These are phyloP conservation scores for Acrossocheilus fasciatus DNA, from an alignment of 2,797 vertebrate genomes.

Conservation along the genomic window DNA sequence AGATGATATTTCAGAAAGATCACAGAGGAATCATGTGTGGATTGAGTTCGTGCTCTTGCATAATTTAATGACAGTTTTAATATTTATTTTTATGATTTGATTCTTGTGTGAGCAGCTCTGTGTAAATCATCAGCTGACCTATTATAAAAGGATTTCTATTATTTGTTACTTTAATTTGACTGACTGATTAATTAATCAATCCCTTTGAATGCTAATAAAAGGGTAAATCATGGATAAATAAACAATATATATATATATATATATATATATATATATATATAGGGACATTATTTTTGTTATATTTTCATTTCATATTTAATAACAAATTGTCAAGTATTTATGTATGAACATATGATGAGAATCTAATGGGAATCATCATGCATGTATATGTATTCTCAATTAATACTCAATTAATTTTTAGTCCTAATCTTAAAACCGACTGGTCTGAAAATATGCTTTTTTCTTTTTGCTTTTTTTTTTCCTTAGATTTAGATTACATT, in stretches of 20 bases:
- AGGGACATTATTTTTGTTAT: too few relatives aligned
- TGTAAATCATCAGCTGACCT: background rate
- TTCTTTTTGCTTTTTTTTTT: background rate
- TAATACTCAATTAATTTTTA: background rate
- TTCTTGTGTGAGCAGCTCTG: background rate
- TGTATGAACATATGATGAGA: background rate
- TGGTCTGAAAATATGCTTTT: background rate
- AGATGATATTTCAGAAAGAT: slow-evolving; percentile 27
- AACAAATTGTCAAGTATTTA: background rate
- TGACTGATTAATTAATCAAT: background rate
- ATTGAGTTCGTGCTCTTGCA: background rate
- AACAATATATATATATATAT: too few relatives aligned
- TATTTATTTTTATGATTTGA: background rate
- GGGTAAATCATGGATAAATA: too few relatives aligned
- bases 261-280: too few relatives aligned
- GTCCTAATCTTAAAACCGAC: background rate
- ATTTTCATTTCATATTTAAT: too few relatives aligned
- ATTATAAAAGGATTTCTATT: background rate
- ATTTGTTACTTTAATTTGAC: background rate
- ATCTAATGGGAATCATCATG: background rate
- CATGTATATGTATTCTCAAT: too few relatives aligned
- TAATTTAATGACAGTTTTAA: background rate
- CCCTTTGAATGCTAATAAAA: background rate
- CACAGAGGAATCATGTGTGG: slow-evolving; percentile 3
- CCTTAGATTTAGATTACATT: too few relatives aligned